Base-by-base conservation (phyloP, 2,888 invertebrate genomes). In the Melangyna quadrimaculata region DNA sequence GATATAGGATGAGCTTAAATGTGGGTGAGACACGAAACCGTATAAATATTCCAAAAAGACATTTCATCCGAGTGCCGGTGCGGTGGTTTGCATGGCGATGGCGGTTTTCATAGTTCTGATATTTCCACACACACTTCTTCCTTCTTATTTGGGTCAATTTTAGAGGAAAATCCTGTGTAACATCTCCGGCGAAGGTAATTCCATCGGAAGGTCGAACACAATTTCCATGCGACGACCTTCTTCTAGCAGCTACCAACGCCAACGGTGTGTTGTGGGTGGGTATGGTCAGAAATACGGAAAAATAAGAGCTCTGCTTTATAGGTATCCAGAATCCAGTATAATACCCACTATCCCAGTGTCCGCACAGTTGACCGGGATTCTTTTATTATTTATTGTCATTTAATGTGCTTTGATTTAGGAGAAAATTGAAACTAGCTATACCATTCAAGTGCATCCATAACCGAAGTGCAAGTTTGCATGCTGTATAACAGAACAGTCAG, bases 351-450 rank as follows among this genome's bases (percentile, higher is more conserved):
- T 67, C 32, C 14, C 19, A 65, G 45, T 32, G 12, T 37, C 32
- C 14, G 9, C 1, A 19, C 29, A 14, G 59, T 69, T 61, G 40
- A 40, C 40, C 40, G 43, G 27, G 22, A 6, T 61, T 69, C 63
- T 48, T 63, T 59, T 19, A 71, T 77, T 71, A 81, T 81, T 81
- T 77, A 81, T 70, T 57, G 19, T 72, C 51, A 53, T 61, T 78
- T 73, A 83, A 79, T 78, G 78, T 53, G 45, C 63, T 55, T 75
- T 75, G 70, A 80, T 75, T 80, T 63, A 74, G 70, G 63, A n/a
- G 8, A 35, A 55, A 73, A 74, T 61, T 79, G 22, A 75, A 75
- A 63, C 53, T 48, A n/a, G n/a, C n/a, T n/a, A n/a, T n/a, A 67
- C 67, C 73, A 79, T 67, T 67, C 29, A 67, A 79, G 40, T 51